These are phyloP conservation scores for Nylanderia fulva DNA, from an alignment of 1,140 invertebrate genomes.

Conservation along the genomic window DNA sequence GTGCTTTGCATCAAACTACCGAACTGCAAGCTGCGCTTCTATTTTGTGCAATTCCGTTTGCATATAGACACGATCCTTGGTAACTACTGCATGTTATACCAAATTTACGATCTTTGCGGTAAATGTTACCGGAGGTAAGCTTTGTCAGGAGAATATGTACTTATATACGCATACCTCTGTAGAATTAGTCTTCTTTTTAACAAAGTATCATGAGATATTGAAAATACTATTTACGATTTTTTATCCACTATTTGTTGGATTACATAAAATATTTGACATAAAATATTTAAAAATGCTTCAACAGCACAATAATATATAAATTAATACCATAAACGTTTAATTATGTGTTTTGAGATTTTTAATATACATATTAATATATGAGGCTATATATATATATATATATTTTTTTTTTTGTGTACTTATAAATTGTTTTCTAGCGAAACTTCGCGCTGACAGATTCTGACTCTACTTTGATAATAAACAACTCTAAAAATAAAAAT, in stretches of 20 bases:
- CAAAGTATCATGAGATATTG: not conserved
- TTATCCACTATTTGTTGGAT: not conserved
- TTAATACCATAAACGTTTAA: not conserved
- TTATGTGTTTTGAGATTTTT: not conserved
- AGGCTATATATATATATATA: no score
- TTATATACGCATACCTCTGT: slow-evolving; percentile 20
- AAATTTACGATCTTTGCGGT: slow-evolving; percentile 67
- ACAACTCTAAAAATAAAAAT: slow-evolving; percentile 11
- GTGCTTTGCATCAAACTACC: slow-evolving; percentile 70
- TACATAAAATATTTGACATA: not conserved
- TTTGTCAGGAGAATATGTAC: slow-evolving; percentile 55
- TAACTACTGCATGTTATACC: slow-evolving; percentile 65
- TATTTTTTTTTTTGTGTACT: not conserved
- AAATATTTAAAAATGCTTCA: not conserved
- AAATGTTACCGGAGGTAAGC: slow-evolving; percentile 55
- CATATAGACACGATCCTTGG: slow-evolving; percentile 73
- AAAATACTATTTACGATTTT: not conserved
- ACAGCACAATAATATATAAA: no score
- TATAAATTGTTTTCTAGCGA: slow-evolving; percentile 3
- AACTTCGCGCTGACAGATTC: not conserved
- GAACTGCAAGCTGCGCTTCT: slow-evolving; percentile 72
- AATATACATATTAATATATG: not conserved
- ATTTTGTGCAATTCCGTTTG: slow-evolving; percentile 72
- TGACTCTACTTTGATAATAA: no score
- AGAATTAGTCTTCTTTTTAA: slow-evolving; percentile 25